Evolutionary conservation across 53 echinoderm and acorn worm genomes (phyloP).

Genomic region (Luidia sarsii): DNA sequence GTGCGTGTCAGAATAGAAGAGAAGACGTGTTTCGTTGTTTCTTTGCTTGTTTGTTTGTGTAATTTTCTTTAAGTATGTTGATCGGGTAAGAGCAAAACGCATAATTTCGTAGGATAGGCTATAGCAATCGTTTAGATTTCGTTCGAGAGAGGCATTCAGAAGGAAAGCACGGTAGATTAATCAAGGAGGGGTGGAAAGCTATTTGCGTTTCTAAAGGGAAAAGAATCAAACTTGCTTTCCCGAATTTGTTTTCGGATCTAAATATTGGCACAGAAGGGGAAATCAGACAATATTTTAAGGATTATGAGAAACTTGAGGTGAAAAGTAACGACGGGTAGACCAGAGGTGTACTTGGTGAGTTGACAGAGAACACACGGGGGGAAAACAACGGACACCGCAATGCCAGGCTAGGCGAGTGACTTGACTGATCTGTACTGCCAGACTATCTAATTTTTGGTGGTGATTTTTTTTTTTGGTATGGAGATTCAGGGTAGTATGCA

Average conservation of each 20-base stretch:
- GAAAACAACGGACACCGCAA: slow-evolving; percentile 40
- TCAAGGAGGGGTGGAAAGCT: no score
- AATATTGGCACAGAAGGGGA: neutral
- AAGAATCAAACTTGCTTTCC: no score
- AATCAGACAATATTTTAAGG: neutral
- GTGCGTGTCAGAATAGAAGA: slow-evolving; percentile 6
- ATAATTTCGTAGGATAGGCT: no score
- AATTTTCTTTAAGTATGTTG: no score
- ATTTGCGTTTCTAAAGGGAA: no score
- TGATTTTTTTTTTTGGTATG: slow-evolving; percentile 21
- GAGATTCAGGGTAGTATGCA: slow-evolving; percentile 31
- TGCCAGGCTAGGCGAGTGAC: slow-evolving; percentile 48
- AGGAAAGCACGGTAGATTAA: no score
- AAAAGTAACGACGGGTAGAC: slow-evolving; percentile 21
- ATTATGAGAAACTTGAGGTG: slow-evolving; percentile 5
- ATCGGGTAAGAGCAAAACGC: no score
- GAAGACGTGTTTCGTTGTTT: neutral
- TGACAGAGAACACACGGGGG: slow-evolving; percentile 1
- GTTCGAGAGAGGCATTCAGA: no score
- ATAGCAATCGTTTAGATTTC: no score
- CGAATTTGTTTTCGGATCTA: no score
- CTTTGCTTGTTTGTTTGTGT: no score
- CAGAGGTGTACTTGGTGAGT: slow-evolving; percentile 25
- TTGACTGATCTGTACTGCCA: slow-evolving; percentile 33
- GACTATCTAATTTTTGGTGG: slow-evolving; percentile 40